Evolutionary conservation across 1,140 invertebrate species (phyloP).

Genomic region (Scaptomyza graminum): DNA sequence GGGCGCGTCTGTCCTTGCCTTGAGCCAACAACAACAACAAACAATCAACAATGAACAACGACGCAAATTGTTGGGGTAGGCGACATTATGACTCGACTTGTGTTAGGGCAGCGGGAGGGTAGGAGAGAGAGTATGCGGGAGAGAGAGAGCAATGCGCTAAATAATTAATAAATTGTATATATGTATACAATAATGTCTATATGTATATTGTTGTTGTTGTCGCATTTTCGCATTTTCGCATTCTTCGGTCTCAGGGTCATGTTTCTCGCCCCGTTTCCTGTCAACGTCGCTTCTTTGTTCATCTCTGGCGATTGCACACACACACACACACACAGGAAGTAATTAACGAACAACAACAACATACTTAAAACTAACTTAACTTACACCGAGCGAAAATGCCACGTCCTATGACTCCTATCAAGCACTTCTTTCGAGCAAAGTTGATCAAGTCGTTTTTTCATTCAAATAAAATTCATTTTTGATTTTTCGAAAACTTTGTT

Average conservation of each 20-base stretch:
- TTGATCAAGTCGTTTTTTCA: no score
- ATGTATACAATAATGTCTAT: not conserved
- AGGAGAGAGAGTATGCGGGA: no score
- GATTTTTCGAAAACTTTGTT: no score
- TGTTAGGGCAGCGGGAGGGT: no score
- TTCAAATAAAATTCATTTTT: no score
- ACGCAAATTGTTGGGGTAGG: conserved; percentile 71
- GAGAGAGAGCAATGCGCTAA: conserved; percentile 24
- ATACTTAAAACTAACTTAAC: no score
- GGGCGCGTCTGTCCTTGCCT: conserved; percentile 39
- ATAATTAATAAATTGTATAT: conserved; percentile 58
- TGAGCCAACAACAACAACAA: conserved; percentile 10
- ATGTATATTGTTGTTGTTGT: conserved; percentile 6
- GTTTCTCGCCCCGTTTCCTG: conserved; percentile 41
- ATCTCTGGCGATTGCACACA: conserved; percentile 50
- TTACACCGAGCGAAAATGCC: no score
- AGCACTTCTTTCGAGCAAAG: no score
- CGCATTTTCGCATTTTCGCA: conserved; percentile 44
- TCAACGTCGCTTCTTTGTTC: conserved; percentile 43
- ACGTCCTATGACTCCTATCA: no score
- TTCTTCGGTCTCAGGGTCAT: conserved; percentile 50
- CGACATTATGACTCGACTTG: conserved; percentile 24
- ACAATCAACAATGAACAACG: conserved; percentile 15
- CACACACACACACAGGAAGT: conserved; percentile 60
- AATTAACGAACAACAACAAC: not conserved